phyloP scores from a whole-genome alignment of 2,888 invertebrate species.

The Ophioninae sp. region DNA sequence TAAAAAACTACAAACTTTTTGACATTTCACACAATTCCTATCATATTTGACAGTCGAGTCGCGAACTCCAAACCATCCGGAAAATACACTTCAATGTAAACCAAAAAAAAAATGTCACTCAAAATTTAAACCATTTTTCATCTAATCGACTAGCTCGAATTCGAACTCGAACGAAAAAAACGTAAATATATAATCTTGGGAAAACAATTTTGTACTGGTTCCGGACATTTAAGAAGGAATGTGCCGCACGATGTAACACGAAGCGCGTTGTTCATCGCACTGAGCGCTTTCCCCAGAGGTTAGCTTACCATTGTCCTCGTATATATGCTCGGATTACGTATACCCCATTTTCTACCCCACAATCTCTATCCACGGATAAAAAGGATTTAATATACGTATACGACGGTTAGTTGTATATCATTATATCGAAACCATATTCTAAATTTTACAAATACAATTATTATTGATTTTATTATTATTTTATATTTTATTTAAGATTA shows the following conservation, averaged over 20 bases:
- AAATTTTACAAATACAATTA: too few species aligned
- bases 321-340: not conserved
- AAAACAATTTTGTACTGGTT: not conserved
- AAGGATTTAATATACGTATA: too few species aligned
- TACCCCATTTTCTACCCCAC: too few species aligned
- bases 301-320: conserved; percentile 74
- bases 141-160: not conserved
- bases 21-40: not conserved
- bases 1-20: not conserved
- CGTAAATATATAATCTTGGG: not conserved
- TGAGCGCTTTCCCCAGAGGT: conserved; percentile 68
- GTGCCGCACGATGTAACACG: conserved; percentile 60
- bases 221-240: conserved; percentile 16
- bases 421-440: too few species aligned
- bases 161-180: not conserved
- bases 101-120: not conserved
- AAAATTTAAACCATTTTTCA: not conserved
- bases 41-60: conserved; percentile 26
- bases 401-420: too few species aligned
- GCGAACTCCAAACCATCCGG: not conserved
- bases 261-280: conserved; percentile 71
- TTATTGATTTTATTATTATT: not conserved
- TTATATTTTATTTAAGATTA: too few species aligned
- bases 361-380: too few species aligned
- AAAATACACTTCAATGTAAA: conserved; percentile 7